phyloP scores from a whole-genome alignment of 2,113 vertebrate genomes.

The Genyomyrus donnyi region DNA sequence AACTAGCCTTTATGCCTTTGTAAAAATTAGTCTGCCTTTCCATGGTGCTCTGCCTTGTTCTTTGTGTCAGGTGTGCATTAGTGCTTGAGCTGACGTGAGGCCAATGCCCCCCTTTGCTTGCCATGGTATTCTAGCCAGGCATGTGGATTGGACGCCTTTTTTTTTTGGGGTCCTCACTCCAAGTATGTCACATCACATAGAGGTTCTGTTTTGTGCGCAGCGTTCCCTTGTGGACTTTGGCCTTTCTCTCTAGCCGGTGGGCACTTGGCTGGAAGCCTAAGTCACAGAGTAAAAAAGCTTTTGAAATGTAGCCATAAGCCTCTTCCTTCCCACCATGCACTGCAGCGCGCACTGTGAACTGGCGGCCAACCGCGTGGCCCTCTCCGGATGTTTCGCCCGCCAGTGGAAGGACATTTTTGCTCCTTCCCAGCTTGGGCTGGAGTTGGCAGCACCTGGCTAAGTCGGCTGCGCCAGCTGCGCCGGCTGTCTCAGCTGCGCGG shows the following conservation, averaged over 20 bases:
- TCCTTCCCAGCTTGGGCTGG: background rate
- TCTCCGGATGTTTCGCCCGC: background rate
- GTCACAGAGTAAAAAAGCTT: slow-evolving; percentile 1
- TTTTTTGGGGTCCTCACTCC: background rate
- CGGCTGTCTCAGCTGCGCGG: background rate
- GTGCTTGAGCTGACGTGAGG: background rate
- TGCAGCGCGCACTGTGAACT: background rate
- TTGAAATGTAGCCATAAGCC: slow-evolving; percentile 6
- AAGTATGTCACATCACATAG: background rate
- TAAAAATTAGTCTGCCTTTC: background rate
- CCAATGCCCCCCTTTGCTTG: background rate
- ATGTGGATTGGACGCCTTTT: background rate
- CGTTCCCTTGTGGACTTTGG: background rate
- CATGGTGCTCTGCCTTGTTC: background rate
- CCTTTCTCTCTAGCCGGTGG: slow-evolving; percentile 8
- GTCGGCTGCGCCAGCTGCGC: background rate
- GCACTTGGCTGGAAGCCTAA: slow-evolving; percentile 4
- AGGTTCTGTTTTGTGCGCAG: background rate
- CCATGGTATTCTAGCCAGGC: background rate
- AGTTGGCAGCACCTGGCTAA: background rate
- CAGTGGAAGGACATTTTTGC: background rate
- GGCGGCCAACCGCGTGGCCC: background rate
- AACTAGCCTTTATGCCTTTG: background rate
- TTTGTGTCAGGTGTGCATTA: background rate
- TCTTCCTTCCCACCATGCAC: slow-evolving; percentile 5